Percentiles rank a stretch among this genome's conserved stretches.
Evolutionary conservation across 2,113 vertebrate species (phyloP).

Genomic region (Pedetes capensis): DNA sequence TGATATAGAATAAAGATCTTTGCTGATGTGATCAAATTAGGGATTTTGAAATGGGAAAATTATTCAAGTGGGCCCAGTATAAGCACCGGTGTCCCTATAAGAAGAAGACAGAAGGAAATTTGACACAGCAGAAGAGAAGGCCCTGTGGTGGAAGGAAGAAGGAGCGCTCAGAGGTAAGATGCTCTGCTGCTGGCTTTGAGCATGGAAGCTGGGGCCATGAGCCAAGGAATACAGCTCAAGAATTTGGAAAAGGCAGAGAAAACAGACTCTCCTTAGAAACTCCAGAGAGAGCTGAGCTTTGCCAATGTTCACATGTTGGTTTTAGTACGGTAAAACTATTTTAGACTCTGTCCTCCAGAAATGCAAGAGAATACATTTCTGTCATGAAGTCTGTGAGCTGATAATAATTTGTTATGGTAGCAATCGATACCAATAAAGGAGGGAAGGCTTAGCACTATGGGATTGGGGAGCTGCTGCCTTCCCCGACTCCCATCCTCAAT

Average conservation of each 20-base stretch:
- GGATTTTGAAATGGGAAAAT: not conserved
- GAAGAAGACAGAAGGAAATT: not conserved
- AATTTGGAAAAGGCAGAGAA: not conserved
- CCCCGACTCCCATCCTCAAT: too few relatives aligned
- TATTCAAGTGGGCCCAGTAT: not conserved
- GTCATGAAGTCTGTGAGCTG: not conserved
- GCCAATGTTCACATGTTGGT: not conserved
- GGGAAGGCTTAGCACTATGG: not conserved
- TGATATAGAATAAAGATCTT: not conserved
- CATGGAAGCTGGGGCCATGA: not conserved
- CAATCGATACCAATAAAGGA: not conserved
- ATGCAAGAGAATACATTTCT: not conserved
- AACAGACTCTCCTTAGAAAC: not conserved
- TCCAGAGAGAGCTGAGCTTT: not conserved
- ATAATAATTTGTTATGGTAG: not conserved
- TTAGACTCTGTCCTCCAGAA: not conserved
- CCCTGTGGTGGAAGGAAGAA: too few relatives aligned
- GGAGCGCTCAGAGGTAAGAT: not conserved
- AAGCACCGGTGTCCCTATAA: not conserved
- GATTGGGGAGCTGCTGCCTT: not conserved
- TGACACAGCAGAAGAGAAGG: not conserved
- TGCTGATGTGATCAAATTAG: not conserved
- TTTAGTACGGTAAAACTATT: not conserved
- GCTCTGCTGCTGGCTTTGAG: not conserved
- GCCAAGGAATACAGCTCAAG: not conserved